A percentile compares a stretch with the other conserved stretches of the same genome.
Evolutionary conservation across 2,888 invertebrate species (phyloP).

Genomic region (Caenorhabditis becei): DNA sequence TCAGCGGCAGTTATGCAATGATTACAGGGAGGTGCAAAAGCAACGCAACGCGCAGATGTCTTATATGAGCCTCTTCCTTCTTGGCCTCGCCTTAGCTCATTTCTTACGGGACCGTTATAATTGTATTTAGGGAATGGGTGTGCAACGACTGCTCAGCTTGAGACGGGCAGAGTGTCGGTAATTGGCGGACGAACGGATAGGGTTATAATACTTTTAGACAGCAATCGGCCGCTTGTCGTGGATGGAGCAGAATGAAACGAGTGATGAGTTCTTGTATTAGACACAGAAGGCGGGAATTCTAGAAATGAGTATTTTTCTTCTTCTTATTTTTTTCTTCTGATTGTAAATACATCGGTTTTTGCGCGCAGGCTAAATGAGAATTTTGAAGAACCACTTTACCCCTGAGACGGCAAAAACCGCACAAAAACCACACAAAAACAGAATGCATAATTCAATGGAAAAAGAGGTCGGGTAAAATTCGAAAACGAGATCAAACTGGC

Average conservation of each 20-base stretch:
- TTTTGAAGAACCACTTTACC: conserved; percentile 51
- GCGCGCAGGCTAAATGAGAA: conserved; percentile 39
- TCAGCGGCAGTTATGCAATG: conserved; percentile 49
- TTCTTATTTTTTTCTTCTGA: neutral
- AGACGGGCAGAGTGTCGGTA: conserved; percentile 53
- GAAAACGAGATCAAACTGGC: neutral
- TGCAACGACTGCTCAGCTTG: conserved; percentile 42
- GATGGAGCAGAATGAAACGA: neutral
- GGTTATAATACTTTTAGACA: conserved; percentile 41
- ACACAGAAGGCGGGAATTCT: conserved; percentile 5
- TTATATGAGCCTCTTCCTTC: conserved; percentile 36
- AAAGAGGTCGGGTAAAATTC: conserved; percentile 1
- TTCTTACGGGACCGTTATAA: conserved; percentile 64
- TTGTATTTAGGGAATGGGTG: conserved; percentile 61
- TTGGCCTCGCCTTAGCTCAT: conserved; percentile 18
- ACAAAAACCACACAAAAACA: conserved; percentile 23
- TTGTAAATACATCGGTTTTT: conserved; percentile 29
- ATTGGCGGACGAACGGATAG: conserved; percentile 48
- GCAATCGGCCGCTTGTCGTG: neutral
- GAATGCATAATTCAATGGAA: conserved; percentile 3
- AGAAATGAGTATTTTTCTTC: neutral
- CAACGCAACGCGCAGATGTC: conserved; percentile 62
- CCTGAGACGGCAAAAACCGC: neutral
- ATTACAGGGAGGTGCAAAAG: conserved; percentile 56
- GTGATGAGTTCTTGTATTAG: neutral